These are phyloP conservation scores for Druceiella hillmani DNA, from an alignment of 2,888 invertebrate species.

Conservation along the genomic window DNA sequence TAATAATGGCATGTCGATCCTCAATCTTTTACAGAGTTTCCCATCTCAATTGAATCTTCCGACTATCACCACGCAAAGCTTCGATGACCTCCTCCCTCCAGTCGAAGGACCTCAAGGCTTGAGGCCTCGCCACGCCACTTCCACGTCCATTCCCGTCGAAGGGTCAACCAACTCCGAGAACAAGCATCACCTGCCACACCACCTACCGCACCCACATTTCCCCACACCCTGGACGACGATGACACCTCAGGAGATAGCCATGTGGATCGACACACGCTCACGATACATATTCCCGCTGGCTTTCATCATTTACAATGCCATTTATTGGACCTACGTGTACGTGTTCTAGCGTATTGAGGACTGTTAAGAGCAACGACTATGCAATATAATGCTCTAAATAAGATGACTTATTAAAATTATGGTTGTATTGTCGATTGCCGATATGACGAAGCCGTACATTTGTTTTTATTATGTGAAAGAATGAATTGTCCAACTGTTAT, in stretches of 20 bases:
- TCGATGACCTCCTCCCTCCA: constrained; percentile 50
- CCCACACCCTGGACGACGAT: constrained; percentile 76
- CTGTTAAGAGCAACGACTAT: constrained; percentile 32
- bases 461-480: too few relatives aligned
- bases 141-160: constrained; percentile 27
- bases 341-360: constrained; percentile 34
- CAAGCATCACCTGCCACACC: constrained; percentile 33
- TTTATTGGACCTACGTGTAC: constrained; percentile 76
- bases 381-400: too few relatives aligned
- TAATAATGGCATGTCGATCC: constrained; percentile 1
- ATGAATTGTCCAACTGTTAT: too few relatives aligned
- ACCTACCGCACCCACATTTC: too few relatives aligned
- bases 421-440: too few relatives aligned
- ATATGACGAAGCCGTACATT: too few relatives aligned
- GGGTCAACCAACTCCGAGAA: constrained; percentile 40
- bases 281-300: constrained; percentile 71
- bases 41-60: constrained; percentile 60
- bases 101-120: constrained; percentile 21
- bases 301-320: constrained; percentile 72
- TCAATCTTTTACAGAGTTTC: constrained; percentile 52
- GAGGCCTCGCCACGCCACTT: constrained; percentile 29
- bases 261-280: constrained; percentile 80
- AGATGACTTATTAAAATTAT: too few relatives aligned
- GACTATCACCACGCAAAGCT: constrained; percentile 63
- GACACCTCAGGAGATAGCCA: constrained; percentile 84